These are phyloP conservation scores for Sminthurides aquaticus DNA, from an alignment of 2,888 invertebrate genomes.

Conservation along the genomic window DNA sequence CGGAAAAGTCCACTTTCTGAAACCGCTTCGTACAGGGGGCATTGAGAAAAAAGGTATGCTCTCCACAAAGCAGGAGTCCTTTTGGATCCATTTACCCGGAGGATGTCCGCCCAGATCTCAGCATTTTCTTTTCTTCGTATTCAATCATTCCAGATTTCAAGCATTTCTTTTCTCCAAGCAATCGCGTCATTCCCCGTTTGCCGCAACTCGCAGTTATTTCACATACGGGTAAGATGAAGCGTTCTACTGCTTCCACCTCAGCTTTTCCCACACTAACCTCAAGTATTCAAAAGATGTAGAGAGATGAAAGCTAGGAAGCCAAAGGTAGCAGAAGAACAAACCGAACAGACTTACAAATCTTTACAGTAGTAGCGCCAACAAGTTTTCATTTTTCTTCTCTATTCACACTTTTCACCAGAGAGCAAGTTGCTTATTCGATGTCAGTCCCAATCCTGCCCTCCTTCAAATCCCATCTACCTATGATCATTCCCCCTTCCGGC, in stretches of 20 bases:
- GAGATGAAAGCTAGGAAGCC: not conserved
- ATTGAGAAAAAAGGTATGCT: no score
- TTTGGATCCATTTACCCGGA: no score
- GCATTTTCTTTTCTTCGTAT: no score
- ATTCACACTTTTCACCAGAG: no score
- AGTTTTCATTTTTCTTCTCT: not conserved
- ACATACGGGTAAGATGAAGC: no score
- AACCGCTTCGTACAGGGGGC: no score
- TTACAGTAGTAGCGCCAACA: not conserved
- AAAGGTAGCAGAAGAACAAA: not conserved
- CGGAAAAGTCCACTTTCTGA: constrained; percentile 15
- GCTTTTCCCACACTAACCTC: not conserved
- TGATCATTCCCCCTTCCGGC: not conserved
- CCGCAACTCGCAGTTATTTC: no score
- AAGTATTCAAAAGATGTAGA: not conserved
- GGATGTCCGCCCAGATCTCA: no score
- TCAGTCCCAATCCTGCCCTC: not conserved
- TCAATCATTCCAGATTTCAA: no score
- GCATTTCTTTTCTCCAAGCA: no score
- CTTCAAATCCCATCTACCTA: not conserved
- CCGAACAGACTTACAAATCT: not conserved
- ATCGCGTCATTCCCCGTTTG: not conserved
- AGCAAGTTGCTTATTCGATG: no score
- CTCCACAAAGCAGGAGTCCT: no score
- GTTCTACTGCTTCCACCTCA: not conserved